Evolutionary conservation across 2,888 invertebrate species (phyloP).

Genomic region (Hedychridium roseum): DNA sequence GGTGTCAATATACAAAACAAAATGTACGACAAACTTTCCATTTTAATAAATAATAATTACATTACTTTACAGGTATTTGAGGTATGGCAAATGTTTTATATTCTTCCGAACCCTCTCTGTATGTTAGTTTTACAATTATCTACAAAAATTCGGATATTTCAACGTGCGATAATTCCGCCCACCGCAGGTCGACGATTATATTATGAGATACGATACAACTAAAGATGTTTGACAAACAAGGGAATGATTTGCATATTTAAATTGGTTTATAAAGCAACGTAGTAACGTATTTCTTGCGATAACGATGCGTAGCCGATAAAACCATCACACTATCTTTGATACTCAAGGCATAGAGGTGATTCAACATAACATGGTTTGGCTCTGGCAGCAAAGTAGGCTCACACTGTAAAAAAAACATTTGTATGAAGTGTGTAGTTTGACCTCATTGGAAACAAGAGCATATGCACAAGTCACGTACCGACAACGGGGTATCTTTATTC

Average conservation of each 20-base stretch:
- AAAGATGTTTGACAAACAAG: constrained; percentile 21
- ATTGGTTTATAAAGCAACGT: constrained; percentile 98
- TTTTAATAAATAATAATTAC: constrained; percentile 51
- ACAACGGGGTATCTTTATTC: constrained; percentile 97
- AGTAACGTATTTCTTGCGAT: constrained; percentile 99
- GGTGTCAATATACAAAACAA: too few relatives aligned
- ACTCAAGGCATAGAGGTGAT: constrained; percentile 98
- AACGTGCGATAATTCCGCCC: not conserved
- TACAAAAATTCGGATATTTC: constrained; percentile 20
- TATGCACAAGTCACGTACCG: constrained; percentile 73
- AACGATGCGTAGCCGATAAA: constrained; percentile 96
- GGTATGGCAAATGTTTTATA: constrained; percentile 25
- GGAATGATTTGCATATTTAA: constrained; percentile 63
- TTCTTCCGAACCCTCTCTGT: not conserved
- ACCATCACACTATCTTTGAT: constrained; percentile 99
- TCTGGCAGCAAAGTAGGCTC: constrained; percentile 99
- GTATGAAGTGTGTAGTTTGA: too few relatives aligned
- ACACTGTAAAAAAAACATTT: constrained; percentile 74
- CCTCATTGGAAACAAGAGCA: too few relatives aligned
- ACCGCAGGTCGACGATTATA: constrained; percentile 1
- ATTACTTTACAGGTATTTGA: constrained; percentile 41
- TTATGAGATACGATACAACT: too few relatives aligned
- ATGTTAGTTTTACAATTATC: constrained; percentile 21
- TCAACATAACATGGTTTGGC: constrained; percentile 99
- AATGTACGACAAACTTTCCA: constrained; percentile 33